Evolutionary conservation across 2,113 vertebrate genomes (phyloP), one percentile per base, ranked within the genome.

Genomic region (Andinoacara biseriatus): DNA sequence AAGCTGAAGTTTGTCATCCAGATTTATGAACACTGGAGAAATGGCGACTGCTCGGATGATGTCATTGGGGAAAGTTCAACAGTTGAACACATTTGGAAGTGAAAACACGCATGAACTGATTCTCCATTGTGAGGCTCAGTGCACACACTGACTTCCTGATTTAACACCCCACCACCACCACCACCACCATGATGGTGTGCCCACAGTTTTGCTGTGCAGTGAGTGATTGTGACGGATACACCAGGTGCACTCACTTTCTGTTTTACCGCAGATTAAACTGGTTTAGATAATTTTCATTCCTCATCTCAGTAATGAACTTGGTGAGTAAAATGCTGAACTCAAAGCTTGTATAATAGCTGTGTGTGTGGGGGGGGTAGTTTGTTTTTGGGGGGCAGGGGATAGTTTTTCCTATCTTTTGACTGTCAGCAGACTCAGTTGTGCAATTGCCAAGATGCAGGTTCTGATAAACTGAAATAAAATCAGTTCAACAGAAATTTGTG

Each of bases 61-160:
- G 63, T 46, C 17, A 26, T 4, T 54, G 61, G 14, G 4, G 40
- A 74, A 52, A 26, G 17, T 10, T 2, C 13, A 40, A 11, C 13
- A 52, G 26, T 15, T 67, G 38, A 67, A 46, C 2, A n/a, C 10
- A 20, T 40, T 9, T 26, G 17, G 38, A 76, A 63, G n/a, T 49
- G n/a, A 80, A 57, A 67, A 79, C 49, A 43, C 43, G 57, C 5
- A 35, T 31, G 18, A 38, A 24, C 52, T 11, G 35, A 24, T 20
- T 49, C 52, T 58, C 40, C n/a, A 35, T 35, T 52, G 57, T 11
- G n/a, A 62, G n/a, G 17, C 57, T 5, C 10, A 0, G 72, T 60
- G 13, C 56, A 56, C 74, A 54, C 10, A 72, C 11, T 13, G 31
- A 60, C 76, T 72, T 83, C 63, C 82, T 78, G 61, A 8, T 62